These are phyloP conservation scores for Probosciger aterrimus DNA, from an alignment of 2,113 vertebrate genomes.

Conservation along the genomic window DNA sequence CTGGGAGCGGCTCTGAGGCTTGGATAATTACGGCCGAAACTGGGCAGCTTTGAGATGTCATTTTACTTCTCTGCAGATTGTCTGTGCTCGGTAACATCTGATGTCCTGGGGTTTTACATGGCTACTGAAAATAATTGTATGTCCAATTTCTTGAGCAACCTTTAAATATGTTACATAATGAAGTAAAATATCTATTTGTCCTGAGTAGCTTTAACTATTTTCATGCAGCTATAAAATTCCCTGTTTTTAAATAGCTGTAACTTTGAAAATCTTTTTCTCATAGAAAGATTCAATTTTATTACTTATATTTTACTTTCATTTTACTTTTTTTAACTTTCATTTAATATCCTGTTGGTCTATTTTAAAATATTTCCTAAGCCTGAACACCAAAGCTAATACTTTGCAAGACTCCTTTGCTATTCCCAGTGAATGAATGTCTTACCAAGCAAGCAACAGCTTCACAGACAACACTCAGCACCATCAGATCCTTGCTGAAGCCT, in stretches of 20 bases:
- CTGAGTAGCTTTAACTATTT: neutral
- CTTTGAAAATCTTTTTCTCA: neutral
- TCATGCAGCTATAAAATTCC: neutral
- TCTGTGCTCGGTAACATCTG: neutral
- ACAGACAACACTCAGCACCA: accelerated
- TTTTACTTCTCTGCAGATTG: neutral
- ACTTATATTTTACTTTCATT: neutral
- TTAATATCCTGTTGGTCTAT: neutral
- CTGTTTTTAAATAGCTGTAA: neutral
- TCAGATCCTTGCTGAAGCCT: neutral
- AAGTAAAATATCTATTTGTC: neutral
- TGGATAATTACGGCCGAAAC: neutral
- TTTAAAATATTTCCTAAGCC: neutral
- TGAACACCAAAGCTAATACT: neutral
- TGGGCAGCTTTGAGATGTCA: neutral
- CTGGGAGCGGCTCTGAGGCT: neutral
- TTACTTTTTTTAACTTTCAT: neutral
- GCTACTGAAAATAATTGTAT: neutral
- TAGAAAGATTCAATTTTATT: neutral
- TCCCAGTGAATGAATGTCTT: neutral
- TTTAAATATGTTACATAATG: neutral
- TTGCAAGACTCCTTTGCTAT: neutral
- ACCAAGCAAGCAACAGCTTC: neutral
- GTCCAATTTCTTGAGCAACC: neutral
- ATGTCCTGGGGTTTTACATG: neutral